Base-by-base conservation (phyloP, 1,140 invertebrate species). In the Arctopsyche grandis region DNA sequence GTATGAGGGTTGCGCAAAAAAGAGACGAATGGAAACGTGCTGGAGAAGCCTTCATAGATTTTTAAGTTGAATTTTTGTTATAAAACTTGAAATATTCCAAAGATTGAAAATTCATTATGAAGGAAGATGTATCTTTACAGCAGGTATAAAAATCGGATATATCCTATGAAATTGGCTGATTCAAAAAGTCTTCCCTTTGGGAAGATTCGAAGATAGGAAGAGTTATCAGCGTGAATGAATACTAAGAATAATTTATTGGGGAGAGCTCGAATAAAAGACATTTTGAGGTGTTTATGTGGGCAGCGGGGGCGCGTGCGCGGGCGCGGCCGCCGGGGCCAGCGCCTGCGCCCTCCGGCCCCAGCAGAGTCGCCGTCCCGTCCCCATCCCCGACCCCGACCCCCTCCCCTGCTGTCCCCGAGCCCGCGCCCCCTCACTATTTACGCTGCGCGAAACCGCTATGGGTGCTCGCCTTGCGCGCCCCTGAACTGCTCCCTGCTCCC, bases 291-390 rank as follows among this genome's bases (percentile, higher is more conserved):
- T 12, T 14, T 52, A 16, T 52, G 10, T 12, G 10, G 48, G 48
- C 21, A n/a, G 21, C 0, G 9, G 10, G 63, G 63, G 63, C 63
- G 63, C 63, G 3, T 26, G 63, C 24, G 63, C 63, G 22, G 24
- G 24, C 7, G 16, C 21, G 24, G n/a, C 19, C 22, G 63, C 63
- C 63, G 9, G 63, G 19, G 63, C 22, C 21, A 5, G 63, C 63
- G 63, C 63, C 63, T 66, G 19, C 63, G 63, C 63, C 63, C 63
- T 22, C 58, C 3, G 58, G 12, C 22, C 63, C 19, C 63, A 1
- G 3, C 10, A 52, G 48, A 26, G n/a, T 4, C 5, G 9, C 16
- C 52, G 7, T 9, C 52, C 21, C 58, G 12, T 5, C 58, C 19
- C 21, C 19, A 22, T 7, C 58, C 58, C 5, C 52, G 44, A 5